phyloP scores from a whole-genome alignment of 1,140 invertebrate species.

The Pachyrhynchus sulphureomaculatus region DNA sequence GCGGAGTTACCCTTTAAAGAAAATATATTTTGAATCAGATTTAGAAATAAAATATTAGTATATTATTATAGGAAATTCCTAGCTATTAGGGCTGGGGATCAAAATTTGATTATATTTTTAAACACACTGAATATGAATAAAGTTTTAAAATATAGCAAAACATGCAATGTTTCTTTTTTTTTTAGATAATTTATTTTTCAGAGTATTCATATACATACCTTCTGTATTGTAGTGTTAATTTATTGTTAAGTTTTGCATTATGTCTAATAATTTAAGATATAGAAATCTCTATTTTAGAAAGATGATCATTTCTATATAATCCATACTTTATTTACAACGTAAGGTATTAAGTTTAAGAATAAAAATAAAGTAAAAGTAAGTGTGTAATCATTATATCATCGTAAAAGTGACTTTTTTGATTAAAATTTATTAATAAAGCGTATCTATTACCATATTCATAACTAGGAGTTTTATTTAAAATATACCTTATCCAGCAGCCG shows the following conservation, averaged over 20 bases:
- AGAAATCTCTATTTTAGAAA: constrained; percentile 18
- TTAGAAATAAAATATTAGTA: too few relatives aligned
- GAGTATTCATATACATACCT: constrained; percentile 47
- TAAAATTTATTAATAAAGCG: constrained; percentile 31
- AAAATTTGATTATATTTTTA: not conserved
- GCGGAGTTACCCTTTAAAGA: not conserved
- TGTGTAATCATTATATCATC: constrained; percentile 29
- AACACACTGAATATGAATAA: constrained; percentile 5
- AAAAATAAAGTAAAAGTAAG: constrained; percentile 17
- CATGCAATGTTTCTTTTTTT: constrained; percentile 20
- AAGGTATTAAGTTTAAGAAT: constrained; percentile 20
- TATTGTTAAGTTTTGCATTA: constrained; percentile 34
- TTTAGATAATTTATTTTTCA: constrained; percentile 46
- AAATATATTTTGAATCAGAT: not conserved
- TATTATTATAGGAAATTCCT: not conserved
- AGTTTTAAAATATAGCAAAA: constrained; percentile 20
- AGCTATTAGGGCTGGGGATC: not conserved
- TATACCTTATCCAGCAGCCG: too few relatives aligned
- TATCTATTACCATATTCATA: constrained; percentile 24
- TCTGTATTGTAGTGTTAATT: constrained; percentile 34
- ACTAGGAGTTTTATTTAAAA: too few relatives aligned
- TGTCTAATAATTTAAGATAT: constrained; percentile 13
- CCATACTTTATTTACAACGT: constrained; percentile 12
- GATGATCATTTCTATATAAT: constrained; percentile 15
- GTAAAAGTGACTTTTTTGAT: constrained; percentile 28